These are phyloP conservation scores for Pentamera pediparva DNA, from an alignment of 53 echinoderm and acorn worm species.

Conservation along the genomic window DNA sequence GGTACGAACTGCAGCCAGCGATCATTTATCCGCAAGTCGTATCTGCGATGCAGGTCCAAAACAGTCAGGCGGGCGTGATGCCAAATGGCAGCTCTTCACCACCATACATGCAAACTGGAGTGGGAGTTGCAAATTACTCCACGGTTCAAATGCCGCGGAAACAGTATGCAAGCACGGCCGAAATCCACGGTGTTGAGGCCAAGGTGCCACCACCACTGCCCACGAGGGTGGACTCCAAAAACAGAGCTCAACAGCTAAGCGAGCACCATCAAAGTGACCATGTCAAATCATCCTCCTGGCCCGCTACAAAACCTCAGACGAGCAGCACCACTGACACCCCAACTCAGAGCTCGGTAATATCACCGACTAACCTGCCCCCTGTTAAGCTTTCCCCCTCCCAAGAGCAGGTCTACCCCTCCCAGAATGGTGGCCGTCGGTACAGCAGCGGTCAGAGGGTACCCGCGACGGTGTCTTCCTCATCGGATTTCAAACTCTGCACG, in stretches of 20 bases:
- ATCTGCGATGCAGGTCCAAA: constrained; percentile 62
- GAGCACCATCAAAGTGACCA: constrained; percentile 68
- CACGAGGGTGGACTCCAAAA: constrained; percentile 65
- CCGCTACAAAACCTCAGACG: constrained; percentile 42
- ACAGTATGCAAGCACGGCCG: constrained; percentile 68
- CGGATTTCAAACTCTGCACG: constrained; percentile 4
- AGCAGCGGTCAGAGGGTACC: neutral
- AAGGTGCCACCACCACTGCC: constrained; percentile 68
- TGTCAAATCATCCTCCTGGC: constrained; percentile 77
- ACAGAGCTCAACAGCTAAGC: constrained; percentile 56
- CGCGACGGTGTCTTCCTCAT: neutral
- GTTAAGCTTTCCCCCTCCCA: constrained; percentile 56
- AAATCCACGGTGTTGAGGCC: constrained; percentile 38
- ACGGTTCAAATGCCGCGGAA: constrained; percentile 75
- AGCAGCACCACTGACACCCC: constrained; percentile 44
- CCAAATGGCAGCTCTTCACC: constrained; percentile 48
- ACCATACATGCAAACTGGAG: constrained; percentile 27
- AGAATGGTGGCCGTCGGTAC: too few species aligned
- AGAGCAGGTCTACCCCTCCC: constrained; percentile 36
- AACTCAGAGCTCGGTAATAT: constrained; percentile 53
- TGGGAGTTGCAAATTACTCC: constrained; percentile 35
- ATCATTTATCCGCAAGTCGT: constrained; percentile 79
- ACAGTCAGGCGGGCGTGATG: constrained; percentile 51
- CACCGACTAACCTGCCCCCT: constrained; percentile 63
- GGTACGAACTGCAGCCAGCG: constrained; percentile 52